phyloP scores from a whole-genome alignment of 2,113 vertebrate species.

The Grus americana region DNA sequence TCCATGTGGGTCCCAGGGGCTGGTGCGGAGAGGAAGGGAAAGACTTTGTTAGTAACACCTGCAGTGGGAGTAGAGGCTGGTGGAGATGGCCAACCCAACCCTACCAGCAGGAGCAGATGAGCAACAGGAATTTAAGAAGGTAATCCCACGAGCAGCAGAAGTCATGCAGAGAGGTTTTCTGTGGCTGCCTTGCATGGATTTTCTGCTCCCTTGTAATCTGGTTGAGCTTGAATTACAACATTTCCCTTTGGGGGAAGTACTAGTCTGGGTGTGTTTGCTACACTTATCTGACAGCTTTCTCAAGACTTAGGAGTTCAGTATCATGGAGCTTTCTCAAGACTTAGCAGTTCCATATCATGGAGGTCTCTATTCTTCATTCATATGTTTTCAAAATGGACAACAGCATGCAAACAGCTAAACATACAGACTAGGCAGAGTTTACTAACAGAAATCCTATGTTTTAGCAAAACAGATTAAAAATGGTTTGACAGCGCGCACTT shows the following conservation, averaged over 20 bases:
- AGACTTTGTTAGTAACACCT: neutral
- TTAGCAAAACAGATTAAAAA: neutral
- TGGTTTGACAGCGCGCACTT: neutral
- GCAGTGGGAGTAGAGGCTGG: neutral
- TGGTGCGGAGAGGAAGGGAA: neutral
- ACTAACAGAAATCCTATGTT: neutral
- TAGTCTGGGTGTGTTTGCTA: neutral
- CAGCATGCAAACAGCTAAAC: neutral
- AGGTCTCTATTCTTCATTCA: neutral
- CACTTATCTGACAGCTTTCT: neutral
- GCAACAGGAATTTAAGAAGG: neutral
- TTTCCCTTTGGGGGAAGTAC: neutral
- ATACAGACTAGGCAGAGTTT: neutral
- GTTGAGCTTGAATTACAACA: neutral
- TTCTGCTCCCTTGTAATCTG: neutral
- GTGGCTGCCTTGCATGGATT: neutral
- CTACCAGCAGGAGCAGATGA: neutral
- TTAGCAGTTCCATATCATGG: neutral
- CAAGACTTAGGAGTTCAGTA: neutral
- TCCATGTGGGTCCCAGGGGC: fast-evolving
- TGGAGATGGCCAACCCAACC: neutral
- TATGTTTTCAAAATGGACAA: neutral
- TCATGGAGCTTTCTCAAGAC: neutral
- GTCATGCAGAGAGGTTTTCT: neutral
- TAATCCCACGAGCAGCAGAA: neutral